Evolutionary conservation across 2,888 invertebrate species (phyloP).

Genomic region (Drosophila nigricruria): DNA sequence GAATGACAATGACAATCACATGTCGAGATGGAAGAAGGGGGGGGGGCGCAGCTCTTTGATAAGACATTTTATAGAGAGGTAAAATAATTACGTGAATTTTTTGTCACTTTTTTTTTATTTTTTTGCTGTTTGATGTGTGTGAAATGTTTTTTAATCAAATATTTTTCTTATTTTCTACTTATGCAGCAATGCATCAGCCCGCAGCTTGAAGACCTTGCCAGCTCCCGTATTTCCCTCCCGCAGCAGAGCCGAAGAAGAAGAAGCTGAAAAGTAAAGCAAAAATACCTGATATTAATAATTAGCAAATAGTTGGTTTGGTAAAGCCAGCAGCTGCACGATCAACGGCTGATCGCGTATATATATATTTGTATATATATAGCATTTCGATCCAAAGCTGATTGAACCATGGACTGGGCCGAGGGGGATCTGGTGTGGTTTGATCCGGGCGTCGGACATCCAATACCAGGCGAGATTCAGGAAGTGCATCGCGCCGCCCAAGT

Average conservation of each 20-base stretch:
- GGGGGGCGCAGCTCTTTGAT: slow-evolving; percentile 24
- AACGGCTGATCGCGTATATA: slow-evolving; percentile 8
- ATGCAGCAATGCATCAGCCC: slow-evolving; percentile 66
- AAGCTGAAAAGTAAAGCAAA: slow-evolving; percentile 1
- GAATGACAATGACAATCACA: slow-evolving; percentile 52
- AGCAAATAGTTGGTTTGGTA: slow-evolving; percentile 12
- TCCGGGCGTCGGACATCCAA: slow-evolving; percentile 94
- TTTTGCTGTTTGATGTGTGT: slow-evolving; percentile 23
- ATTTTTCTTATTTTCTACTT: slow-evolving; percentile 13
- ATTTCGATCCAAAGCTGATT: slow-evolving; percentile 4
- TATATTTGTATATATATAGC: neutral
- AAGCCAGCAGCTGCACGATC: slow-evolving; percentile 10
- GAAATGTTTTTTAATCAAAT: slow-evolving; percentile 44
- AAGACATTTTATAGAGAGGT: slow-evolving; percentile 52
- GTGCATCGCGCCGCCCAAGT: slow-evolving; percentile 95
- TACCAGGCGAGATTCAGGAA: slow-evolving; percentile 96
- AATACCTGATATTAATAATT: slow-evolving; percentile 10
- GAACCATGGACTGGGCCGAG: slow-evolving; percentile 88
- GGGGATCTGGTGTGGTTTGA: slow-evolving; percentile 98
- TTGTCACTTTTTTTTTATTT: slow-evolving; percentile 26
- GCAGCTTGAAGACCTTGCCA: slow-evolving; percentile 46
- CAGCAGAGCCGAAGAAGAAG: slow-evolving; percentile 1
- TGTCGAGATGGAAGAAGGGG: slow-evolving; percentile 4
- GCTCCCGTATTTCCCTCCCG: slow-evolving; percentile 1
- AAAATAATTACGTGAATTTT: slow-evolving; percentile 64